Percentiles rank a stretch among this genome's conserved stretches.
These are phyloP conservation scores for Cheilosia urbana DNA, from an alignment of 2,888 invertebrate genomes.

Conservation along the genomic window DNA sequence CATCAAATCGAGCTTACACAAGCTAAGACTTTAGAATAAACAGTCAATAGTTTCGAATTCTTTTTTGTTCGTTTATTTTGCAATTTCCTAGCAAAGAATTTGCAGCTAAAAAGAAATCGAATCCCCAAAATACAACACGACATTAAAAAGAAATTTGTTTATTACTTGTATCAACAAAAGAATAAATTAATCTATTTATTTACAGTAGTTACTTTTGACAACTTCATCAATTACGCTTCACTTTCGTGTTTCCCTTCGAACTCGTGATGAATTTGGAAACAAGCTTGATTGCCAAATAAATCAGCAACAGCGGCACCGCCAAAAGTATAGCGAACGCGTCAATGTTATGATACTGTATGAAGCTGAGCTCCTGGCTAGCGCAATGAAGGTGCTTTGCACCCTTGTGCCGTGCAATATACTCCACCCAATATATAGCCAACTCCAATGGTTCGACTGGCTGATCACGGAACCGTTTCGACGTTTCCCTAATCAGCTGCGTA, in stretches of 20 bases:
- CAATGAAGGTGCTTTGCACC: constrained; percentile 80
- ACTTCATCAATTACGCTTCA: background rate
- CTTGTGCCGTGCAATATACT: constrained; percentile 80
- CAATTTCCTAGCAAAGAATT: too few species aligned
- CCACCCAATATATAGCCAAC: constrained; percentile 82
- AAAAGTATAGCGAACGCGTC: constrained; percentile 77
- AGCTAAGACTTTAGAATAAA: too few species aligned
- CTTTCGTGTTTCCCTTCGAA: background rate
- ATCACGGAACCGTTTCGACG: constrained; percentile 80
- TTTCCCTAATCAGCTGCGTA: constrained; percentile 60
- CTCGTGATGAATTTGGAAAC: background rate
- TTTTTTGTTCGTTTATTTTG: too few species aligned
- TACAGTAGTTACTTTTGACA: too few species aligned
- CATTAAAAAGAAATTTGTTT: too few species aligned
- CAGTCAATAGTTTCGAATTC: too few species aligned
- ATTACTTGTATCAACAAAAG: too few species aligned
- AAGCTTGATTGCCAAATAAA: background rate
- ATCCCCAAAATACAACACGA: too few species aligned
- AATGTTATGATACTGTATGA: constrained; percentile 78
- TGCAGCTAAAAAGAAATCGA: too few species aligned
- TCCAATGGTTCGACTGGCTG: constrained; percentile 80
- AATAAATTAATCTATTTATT: too few species aligned
- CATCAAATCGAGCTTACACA: too few species aligned
- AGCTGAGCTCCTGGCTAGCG: constrained; percentile 79
- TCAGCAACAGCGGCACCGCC: constrained; percentile 12